Evolutionary conservation across 23 tunicate genomes (phyloP), one percentile per base, ranked within the genome.

Genomic region (Aplidium turbinatum): DNA sequence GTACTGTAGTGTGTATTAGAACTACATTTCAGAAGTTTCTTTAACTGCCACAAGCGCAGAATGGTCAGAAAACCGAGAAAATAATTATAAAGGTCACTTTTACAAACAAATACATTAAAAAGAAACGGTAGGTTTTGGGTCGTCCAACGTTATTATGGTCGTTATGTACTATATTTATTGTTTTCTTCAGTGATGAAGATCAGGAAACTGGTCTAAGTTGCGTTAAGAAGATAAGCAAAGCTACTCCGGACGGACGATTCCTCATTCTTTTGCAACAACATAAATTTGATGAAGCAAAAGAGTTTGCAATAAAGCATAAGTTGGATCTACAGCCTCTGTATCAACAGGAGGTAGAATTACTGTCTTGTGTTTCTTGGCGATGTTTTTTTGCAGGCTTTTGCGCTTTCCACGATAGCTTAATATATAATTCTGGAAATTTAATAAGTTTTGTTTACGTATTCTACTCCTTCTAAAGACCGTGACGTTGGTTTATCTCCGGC

Each of bases 231-330:
- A 38, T 87, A 0, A 79, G 81, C 48, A 70, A 80, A 62, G 70
- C 85, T 3, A 73, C 85, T 11, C 94, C 94, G 0, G 85, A 74
- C 16, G 66, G 50, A 47, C 86, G 86, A 0, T 28, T 78, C 1
- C 24, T 47, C 38, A 53, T 75, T 13, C 78, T 87, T 22, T 45
- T 87, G 39, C 78, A 79, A 30, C 79, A 79, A 22, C 80, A 54
- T 51, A 42, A 46, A 42, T 87, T 25, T 51, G 72, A 74, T 0
- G 85, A 87, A 31, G 94, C 94, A 48, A 68, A 35, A 27, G 20
- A 63, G 26, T 87, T 87, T 67, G 94, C 94, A 19, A 51, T 18
- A 25, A 68, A 40, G 0, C 70, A 32, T 35, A 47, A 71, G 22
- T 54, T 85, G 18, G 78, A 85, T 53, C 29, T 22, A 1, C 83